Evolutionary conservation across 2,888 invertebrate species (phyloP).

Genomic region (Drosophila pseudotakahashii): DNA sequence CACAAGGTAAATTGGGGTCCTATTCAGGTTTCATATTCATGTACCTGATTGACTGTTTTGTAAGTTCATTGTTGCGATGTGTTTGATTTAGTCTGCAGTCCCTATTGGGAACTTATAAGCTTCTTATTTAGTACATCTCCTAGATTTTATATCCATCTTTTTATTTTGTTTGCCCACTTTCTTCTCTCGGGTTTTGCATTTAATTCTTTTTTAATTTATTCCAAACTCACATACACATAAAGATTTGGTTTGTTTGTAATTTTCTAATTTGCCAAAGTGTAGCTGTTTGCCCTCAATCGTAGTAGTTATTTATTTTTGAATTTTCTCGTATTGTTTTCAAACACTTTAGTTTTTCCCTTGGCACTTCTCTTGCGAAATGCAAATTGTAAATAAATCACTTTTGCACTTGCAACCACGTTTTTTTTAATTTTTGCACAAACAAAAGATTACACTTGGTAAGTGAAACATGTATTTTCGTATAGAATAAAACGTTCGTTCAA

Average conservation of each 20-base stretch:
- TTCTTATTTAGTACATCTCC: neutral
- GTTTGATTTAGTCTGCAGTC: conserved; percentile 7
- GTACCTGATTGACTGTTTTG: conserved; percentile 30
- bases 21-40: conserved; percentile 30
- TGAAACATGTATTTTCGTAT: no score
- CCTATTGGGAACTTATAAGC: neutral
- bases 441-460: neutral
- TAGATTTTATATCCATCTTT: neutral
- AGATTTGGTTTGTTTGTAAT: neutral
- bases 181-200: neutral
- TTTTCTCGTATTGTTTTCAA: conserved; percentile 8
- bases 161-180: neutral
- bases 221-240: neutral
- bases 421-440: neutral
- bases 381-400: conserved; percentile 13
- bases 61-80: conserved; percentile 5
- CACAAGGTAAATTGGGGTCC: conserved; percentile 1
- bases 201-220: neutral
- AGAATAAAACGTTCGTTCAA: no score
- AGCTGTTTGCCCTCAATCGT: neutral
- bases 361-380: neutral
- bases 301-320: conserved; percentile 9
- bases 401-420: conserved; percentile 1
- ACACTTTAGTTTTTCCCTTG: neutral
- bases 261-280: conserved; percentile 4